Evolutionary conservation across 1,140 invertebrate genomes (phyloP), one percentile per base, ranked within the genome.

Genomic region (Brachionus calyciflorus): DNA sequence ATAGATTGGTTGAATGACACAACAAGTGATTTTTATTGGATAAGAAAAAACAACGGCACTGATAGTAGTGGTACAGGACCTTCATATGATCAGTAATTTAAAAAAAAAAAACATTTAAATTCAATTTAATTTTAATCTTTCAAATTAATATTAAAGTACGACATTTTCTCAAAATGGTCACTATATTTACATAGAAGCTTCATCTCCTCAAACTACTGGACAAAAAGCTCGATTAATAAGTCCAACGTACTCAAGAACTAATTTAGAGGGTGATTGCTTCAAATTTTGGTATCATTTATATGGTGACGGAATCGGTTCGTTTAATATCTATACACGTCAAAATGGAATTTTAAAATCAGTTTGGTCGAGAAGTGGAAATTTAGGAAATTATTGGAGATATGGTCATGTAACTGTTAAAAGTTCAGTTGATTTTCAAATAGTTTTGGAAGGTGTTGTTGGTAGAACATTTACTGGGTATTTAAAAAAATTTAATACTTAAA

Each of bases 191-290:
- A 76, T 76, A 0, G 73, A 76, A 76, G 48, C 73, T 0, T 80
- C 80, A 30, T 80, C 79, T 33, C 82, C 82, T 9, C 65, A 79
- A 19, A 78, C 68, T 26, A 37, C 30, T 14, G 82, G 82, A 7
- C 80, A 84, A 53, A 79, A 78, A 48, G 83, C 83, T 21, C 51
- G 80, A 63, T 70, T 85, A 5, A 37, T 83, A 10, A 83, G 82
- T 78, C 73, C 73, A 17, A 41, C 49, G 0, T 76, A 76, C 33
- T 24, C 37, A 37, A 28, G 9, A 60, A n/a, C 51, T 46, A 24
- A 26, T 17, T n/a, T 19, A 6, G 4, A 33, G 7, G 40, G 49
- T 19, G 33, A 55, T 40, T 76, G 73, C 30, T 57, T 76, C 19
- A 76, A 55, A 60, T 76, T 76, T 48, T 55, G 49, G 75, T 78